Evolutionary conservation across 2,797 vertebrate genomes (phyloP), one percentile per base, ranked within the genome.

Genomic region (Platyrinchus mystaceus): DNA sequence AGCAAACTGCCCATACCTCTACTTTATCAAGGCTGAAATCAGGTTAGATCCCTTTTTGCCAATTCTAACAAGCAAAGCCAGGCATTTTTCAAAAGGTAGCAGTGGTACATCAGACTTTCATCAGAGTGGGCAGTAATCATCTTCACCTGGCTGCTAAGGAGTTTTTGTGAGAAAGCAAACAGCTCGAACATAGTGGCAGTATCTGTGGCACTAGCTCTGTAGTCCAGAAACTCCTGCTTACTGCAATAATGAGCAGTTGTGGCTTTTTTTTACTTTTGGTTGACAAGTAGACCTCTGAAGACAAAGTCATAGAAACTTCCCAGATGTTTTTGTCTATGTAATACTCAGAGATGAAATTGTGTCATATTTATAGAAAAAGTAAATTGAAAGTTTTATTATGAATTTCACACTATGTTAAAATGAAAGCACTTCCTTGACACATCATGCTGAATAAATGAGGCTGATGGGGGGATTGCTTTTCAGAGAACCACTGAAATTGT

Each of bases 161-260:
- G 47, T 15, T 23, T 83, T 62, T 83, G 47, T 76, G 47, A 63
- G 52, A 76, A 84, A 71, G 41, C 12, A 73, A 63, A 41, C 34
- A 44, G 23, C 37, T 64, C 0, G 0, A n/a, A 49, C 12, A 7
- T 15, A 26, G 27, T 28, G 46, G 44, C 56, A 71, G 14, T 21
- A 30, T 23, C 36, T 60, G 73, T 32, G 22, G 44, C 73, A 63
- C 32, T 47, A 39, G 36, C 39, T 32, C 39, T 12, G 0, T 32
- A 11, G 10, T 62, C 34, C 55, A 84, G 77, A 60, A 82, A 19
- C 22, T n/a, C 13, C 58, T 85, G 53, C 36, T 74, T 55, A 34
- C 44, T 78, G 28, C 41, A 58, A 5, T 41, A 47, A 50, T 14
- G 39, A 41, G 32, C 36, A 39, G 23, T 56, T 56, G 26, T 3